A percentile compares a stretch with the other conserved stretches of the same genome.
Conservation (phyloP, 64 coral and sea anemone species). For the Pocillopora verrucosa region DNA sequence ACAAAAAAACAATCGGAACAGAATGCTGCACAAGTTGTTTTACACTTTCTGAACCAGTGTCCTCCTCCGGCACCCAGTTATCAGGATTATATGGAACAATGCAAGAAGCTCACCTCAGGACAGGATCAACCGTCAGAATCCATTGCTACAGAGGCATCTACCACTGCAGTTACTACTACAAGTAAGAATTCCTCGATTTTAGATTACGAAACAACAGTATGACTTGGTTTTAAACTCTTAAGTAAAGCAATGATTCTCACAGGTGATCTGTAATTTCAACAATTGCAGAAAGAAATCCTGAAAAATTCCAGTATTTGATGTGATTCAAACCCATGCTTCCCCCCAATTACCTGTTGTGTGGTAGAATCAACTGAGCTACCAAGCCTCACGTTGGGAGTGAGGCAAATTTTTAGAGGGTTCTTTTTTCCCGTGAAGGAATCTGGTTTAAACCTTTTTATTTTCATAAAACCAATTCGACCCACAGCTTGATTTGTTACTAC, state of each 20-base stretch:
- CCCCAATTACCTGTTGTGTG: too few relatives aligned
- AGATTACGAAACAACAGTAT: neutral
- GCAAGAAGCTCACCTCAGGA: slow-evolving; percentile 33
- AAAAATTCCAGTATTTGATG: too few relatives aligned
- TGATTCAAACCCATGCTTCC: too few relatives aligned
- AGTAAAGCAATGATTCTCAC: neutral
- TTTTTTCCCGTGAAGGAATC: too few relatives aligned
- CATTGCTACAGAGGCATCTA: slow-evolving; percentile 11
- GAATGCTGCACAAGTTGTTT: slow-evolving; percentile 83
- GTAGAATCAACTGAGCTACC: too few relatives aligned
- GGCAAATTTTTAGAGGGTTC: too few relatives aligned
- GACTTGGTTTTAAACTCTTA: neutral
- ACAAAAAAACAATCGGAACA: slow-evolving; percentile 84
- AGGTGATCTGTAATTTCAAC: too few relatives aligned
- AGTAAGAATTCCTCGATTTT: slow-evolving; percentile 7
- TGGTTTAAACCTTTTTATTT: too few relatives aligned
- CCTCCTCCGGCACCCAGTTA: slow-evolving; percentile 65
- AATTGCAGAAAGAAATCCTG: too few relatives aligned
- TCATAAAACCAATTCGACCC: too few relatives aligned
- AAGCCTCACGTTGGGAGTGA: too few relatives aligned
- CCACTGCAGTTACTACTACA: neutral
- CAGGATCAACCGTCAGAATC: slow-evolving; percentile 24
- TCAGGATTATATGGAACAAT: slow-evolving; percentile 61
- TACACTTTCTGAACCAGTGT: slow-evolving; percentile 81
- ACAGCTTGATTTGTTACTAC: too few relatives aligned